A percentile compares a stretch with the other conserved stretches of the same genome.
phyloP scores from a whole-genome alignment of 2,113 vertebrate genomes.

The Megaptera novaeangliae region DNA sequence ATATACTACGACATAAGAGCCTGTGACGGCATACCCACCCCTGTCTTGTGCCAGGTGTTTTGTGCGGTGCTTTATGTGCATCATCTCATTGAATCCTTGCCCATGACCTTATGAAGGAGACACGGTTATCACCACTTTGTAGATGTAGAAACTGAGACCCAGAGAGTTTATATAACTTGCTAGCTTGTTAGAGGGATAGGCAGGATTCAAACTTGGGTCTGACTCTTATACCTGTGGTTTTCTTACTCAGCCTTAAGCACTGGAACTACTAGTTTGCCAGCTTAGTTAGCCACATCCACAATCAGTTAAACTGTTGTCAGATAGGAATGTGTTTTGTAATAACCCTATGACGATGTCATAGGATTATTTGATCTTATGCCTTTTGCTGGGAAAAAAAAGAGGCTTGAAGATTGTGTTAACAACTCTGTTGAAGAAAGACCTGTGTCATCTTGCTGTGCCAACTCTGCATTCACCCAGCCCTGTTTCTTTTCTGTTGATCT shows the following conservation, averaged over 20 bases:
- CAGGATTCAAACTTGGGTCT: background rate
- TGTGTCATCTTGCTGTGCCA: background rate
- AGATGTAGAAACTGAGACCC: background rate
- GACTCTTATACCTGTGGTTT: background rate
- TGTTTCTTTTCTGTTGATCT: slow-evolving; percentile 28
- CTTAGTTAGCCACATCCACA: background rate
- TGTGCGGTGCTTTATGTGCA: accelerated
- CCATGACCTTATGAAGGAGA: background rate
- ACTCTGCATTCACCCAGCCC: background rate
- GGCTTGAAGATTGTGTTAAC: background rate
- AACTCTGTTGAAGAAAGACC: background rate
- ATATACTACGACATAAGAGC: accelerated
- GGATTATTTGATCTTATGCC: background rate
- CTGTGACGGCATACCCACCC: background rate
- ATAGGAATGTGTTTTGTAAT: background rate
- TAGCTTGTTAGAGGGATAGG: background rate
- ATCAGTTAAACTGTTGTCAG: background rate
- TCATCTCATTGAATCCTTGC: background rate
- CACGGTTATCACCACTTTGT: background rate
- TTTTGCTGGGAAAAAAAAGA: background rate
- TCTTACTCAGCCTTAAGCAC: background rate
- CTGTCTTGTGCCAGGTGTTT: background rate
- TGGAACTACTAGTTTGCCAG: background rate
- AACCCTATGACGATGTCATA: background rate
- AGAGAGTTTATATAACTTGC: slow-evolving; percentile 1